phyloP scores from a whole-genome alignment of 2,113 vertebrate genomes.

The Vicugna pacos region DNA sequence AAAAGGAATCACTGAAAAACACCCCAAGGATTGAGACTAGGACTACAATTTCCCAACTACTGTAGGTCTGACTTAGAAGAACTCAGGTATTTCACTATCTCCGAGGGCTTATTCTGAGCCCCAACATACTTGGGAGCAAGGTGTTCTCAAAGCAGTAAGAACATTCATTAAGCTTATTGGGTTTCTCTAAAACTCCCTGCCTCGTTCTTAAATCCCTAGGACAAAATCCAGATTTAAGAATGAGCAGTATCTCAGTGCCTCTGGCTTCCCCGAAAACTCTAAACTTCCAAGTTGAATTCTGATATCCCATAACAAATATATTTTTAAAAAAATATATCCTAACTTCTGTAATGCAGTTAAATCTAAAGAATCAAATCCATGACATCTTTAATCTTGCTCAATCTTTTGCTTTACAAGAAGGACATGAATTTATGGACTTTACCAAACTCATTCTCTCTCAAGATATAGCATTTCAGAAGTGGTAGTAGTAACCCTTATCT shows the following conservation, averaged over 20 bases:
- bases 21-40: neutral
- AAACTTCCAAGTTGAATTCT: neutral
- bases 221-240: neutral
- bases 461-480: neutral
- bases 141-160: neutral
- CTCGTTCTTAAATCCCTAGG: neutral
- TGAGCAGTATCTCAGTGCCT: neutral
- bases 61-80: neutral
- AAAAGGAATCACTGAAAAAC: neutral
- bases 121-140: neutral
- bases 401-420: neutral
- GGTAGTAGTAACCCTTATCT: accelerated
- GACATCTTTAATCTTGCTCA: neutral
- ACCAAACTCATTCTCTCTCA: neutral
- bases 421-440: neutral
- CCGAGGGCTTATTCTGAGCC: neutral
- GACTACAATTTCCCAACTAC: neutral
- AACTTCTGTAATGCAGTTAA: neutral
- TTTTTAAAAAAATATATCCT: neutral
- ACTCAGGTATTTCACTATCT: neutral
- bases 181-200: neutral
- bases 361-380: neutral
- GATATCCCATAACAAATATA: neutral
- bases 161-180: neutral
- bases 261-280: neutral